These are phyloP conservation scores for Acronicta psi DNA, from an alignment of 2,888 invertebrate species.

Conservation along the genomic window DNA sequence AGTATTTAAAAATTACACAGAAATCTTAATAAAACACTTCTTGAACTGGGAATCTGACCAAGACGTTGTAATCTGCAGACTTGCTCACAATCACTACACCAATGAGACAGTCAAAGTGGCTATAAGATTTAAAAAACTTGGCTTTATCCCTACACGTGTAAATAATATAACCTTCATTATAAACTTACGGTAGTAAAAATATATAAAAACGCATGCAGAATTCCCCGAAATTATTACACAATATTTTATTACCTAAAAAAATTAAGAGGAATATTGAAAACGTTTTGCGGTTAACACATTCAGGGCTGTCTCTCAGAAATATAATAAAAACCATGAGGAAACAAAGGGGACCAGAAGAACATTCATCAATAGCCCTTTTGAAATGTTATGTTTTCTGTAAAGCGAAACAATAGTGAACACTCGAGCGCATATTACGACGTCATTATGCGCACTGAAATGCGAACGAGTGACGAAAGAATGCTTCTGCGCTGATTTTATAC, in stretches of 20 bases:
- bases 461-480: constrained; percentile 51
- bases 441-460: constrained; percentile 51
- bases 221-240: constrained; percentile 12
- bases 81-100: too few species aligned
- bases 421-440: constrained; percentile 56
- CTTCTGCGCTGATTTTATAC: constrained; percentile 56
- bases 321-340: constrained; percentile 24
- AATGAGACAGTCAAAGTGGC: too few species aligned
- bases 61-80: too few species aligned
- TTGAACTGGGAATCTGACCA: too few species aligned
- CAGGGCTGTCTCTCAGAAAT: constrained; percentile 31
- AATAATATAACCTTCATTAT: too few species aligned
- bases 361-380: constrained; percentile 38
- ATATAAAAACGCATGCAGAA: background rate
- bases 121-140: too few species aligned
- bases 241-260: constrained; percentile 20
- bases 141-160: too few species aligned
- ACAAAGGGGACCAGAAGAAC: constrained; percentile 39
- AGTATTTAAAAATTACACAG: too few species aligned
- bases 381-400: constrained; percentile 35
- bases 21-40: too few species aligned
- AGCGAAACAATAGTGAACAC: constrained; percentile 62
- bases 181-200: background rate
- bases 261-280: constrained; percentile 15
- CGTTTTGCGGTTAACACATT: constrained; percentile 12